Base-by-base conservation (phyloP, 2,113 vertebrate genomes). In the Felis chaus region DNA sequence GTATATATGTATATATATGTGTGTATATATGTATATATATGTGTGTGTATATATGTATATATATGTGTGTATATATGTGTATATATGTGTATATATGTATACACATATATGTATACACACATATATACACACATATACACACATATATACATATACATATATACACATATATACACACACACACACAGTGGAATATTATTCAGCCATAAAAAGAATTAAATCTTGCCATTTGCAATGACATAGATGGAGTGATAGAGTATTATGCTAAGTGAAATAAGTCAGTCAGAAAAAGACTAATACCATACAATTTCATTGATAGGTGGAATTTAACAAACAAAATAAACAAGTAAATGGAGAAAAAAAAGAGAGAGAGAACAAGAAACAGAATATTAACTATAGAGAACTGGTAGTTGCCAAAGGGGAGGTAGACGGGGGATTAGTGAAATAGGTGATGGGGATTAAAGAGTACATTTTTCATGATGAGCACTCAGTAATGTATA, bases 31-130 rank as follows among this genome's bases (percentile, higher is more conserved):
- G 23, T 13, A 39, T 25, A n/a, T n/a, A n/a, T n/a, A n/a, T n/a
- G n/a, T n/a, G n/a, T n/a, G n/a, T n/a, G n/a, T n/a, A n/a, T n/a
- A n/a, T n/a, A n/a, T n/a, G n/a, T n/a, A n/a, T n/a, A n/a, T n/a
- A n/a, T n/a, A n/a, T n/a, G n/a, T n/a, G n/a, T n/a, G n/a, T n/a
- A n/a, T n/a, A n/a, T n/a, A n/a, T n/a, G n/a, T n/a, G n/a, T n/a
- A n/a, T n/a, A n/a, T n/a, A n/a, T n/a, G n/a, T n/a, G n/a, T n/a
- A n/a, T n/a, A n/a, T n/a, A n/a, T n/a, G n/a, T n/a, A n/a, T n/a
- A n/a, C n/a, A n/a, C n/a, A n/a, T n/a, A n/a, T n/a, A n/a, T n/a
- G 25, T 5, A 41, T 6, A 45, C 1, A 45, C 1, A 45, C 6
- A 45, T 1, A 41, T 6, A 41, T 1, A 41, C 41, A 45, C 41